Conservation (phyloP, 2,888 invertebrate species). For the Ferdinandea cuprea region DNA sequence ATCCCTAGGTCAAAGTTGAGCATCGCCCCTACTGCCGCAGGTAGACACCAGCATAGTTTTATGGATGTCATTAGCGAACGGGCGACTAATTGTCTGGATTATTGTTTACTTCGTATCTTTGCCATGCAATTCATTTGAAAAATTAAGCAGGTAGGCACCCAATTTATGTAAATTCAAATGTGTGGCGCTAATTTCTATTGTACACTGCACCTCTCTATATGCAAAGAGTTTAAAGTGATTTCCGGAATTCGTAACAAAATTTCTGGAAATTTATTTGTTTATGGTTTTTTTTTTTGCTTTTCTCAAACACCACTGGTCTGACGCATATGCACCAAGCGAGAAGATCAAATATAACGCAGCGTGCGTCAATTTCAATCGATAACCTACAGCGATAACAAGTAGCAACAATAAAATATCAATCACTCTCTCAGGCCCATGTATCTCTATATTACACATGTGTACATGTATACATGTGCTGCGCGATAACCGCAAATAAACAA, state of each 20-base stretch:
- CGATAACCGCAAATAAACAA: conserved; percentile 66
- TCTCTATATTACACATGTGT: too few species aligned
- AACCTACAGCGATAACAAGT: conserved; percentile 61
- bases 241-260: conserved; percentile 39
- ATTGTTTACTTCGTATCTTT: conserved; percentile 35
- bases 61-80: conserved; percentile 54
- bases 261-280: conserved; percentile 2
- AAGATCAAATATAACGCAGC: conserved; percentile 49
- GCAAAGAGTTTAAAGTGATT: conserved; percentile 11
- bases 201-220: conserved; percentile 25
- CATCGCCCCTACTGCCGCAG: not conserved
- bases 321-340: conserved; percentile 21
- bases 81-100: conserved; percentile 69
- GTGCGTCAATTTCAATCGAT: conserved; percentile 67
- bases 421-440: conserved; percentile 53
- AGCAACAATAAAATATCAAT: conserved; percentile 71
- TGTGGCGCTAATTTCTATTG: conserved; percentile 42
- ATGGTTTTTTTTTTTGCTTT: not conserved
- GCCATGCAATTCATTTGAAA: conserved; percentile 42
- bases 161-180: conserved; percentile 13
- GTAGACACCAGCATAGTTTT: conserved; percentile 13
- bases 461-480: conserved; percentile 33
- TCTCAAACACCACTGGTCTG: conserved; percentile 26
- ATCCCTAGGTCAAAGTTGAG: too few species aligned
- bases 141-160: not conserved